Evolutionary conservation across 2,888 invertebrate genomes (phyloP).

Genomic region (Noctua janthe): DNA sequence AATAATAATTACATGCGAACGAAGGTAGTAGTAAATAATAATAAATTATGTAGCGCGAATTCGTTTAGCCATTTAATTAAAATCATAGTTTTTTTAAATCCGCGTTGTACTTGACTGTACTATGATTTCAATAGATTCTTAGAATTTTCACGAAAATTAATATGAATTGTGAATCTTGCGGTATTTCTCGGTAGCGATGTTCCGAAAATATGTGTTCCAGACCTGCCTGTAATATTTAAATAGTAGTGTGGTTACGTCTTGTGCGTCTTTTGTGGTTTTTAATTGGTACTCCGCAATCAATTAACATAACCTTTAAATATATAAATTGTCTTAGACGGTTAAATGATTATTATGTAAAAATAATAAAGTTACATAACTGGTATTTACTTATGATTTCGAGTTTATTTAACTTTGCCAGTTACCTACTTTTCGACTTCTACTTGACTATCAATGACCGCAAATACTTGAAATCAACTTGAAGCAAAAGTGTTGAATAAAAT

Average conservation of each 20-base stretch:
- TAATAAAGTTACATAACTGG: background rate
- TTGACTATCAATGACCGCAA: background rate
- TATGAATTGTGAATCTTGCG: background rate
- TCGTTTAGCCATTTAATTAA: background rate
- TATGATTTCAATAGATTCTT: background rate
- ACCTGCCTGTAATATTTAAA: background rate
- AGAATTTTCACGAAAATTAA: background rate
- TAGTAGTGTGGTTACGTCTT: constrained; percentile 2
- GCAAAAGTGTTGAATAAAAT: background rate
- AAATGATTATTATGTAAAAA: background rate
- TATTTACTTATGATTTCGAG: background rate
- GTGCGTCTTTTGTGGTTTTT: background rate
- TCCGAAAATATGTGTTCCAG: background rate
- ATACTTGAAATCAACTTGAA: constrained; percentile 5
- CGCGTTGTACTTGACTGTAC: background rate
- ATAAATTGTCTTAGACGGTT: background rate
- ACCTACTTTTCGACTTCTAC: background rate
- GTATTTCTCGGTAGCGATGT: constrained; percentile 2
- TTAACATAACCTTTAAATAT: background rate
- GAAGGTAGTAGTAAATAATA: too few relatives aligned
- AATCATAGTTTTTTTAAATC: background rate
- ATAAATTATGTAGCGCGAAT: background rate
- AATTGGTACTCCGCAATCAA: background rate
- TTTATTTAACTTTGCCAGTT: background rate
- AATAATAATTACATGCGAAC: too few relatives aligned